Conservation (phyloP, 2,888 invertebrate species). For the Apotomis capreana region DNA sequence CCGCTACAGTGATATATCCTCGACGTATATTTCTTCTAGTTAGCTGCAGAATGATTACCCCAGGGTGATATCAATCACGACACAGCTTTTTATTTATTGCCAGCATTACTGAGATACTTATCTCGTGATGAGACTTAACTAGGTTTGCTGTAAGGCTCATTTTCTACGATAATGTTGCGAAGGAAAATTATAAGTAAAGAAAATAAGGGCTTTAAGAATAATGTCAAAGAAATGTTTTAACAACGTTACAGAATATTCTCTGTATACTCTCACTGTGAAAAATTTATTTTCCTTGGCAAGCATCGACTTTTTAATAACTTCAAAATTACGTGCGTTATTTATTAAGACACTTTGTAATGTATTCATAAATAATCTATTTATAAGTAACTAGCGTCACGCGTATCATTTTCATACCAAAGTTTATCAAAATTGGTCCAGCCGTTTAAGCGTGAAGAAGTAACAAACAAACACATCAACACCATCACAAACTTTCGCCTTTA, state of each 20-base stretch:
- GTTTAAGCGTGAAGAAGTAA: too few relatives aligned
- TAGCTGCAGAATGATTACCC: conserved; percentile 65
- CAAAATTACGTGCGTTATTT: too few relatives aligned
- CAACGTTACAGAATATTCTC: not conserved
- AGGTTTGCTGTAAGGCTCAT: conserved; percentile 29
- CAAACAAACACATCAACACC: too few relatives aligned
- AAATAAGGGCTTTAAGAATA: not conserved
- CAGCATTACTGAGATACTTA: conserved; percentile 42
- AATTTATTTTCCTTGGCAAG: too few relatives aligned
- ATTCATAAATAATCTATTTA: too few relatives aligned
- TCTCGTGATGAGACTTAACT: conserved; percentile 40
- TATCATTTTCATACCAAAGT: too few relatives aligned
- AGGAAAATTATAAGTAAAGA: not conserved
- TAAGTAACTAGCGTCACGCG: too few relatives aligned
- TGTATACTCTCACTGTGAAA: too few relatives aligned
- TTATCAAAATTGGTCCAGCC: too few relatives aligned
- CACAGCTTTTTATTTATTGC: conserved; percentile 69
- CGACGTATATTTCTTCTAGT: conserved; percentile 41
- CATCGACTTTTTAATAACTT: too few relatives aligned
- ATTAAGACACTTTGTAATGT: too few relatives aligned
- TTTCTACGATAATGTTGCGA: conserved; percentile 11
- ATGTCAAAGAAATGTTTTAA: not conserved
- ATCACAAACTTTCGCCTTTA: too few relatives aligned
- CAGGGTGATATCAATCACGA: conserved; percentile 71
- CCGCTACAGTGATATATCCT: conserved; percentile 36